These are phyloP conservation scores for Euwallacea fornicatus DNA, from an alignment of 1,140 invertebrate genomes.

Conservation along the genomic window DNA sequence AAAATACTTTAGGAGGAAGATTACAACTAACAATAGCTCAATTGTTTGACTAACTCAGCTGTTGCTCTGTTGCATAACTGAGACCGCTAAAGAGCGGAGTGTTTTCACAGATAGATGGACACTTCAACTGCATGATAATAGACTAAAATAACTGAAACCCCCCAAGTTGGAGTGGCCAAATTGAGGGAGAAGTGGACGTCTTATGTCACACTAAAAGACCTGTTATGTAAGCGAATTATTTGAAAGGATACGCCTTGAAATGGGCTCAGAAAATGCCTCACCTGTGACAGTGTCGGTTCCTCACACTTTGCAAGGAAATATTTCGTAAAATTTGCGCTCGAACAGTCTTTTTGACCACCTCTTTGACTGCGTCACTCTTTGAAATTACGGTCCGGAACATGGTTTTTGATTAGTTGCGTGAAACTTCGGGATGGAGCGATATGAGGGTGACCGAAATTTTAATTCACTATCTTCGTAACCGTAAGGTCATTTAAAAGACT, in stretches of 20 bases:
- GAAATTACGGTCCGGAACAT: slow-evolving; percentile 68
- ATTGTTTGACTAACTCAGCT: background rate
- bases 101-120: too few relatives aligned
- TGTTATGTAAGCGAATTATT: background rate
- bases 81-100: too few relatives aligned
- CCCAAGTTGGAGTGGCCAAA: background rate
- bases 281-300: slow-evolving; percentile 65
- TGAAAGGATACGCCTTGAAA: slow-evolving; percentile 6
- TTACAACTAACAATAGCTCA: background rate
- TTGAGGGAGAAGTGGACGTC: background rate
- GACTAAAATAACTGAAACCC: slow-evolving; percentile 10
- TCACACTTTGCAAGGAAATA: slow-evolving; percentile 61
- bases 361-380: slow-evolving; percentile 65
- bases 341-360: slow-evolving; percentile 60
- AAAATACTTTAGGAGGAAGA: too few relatives aligned
- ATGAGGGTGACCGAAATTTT: slow-evolving; percentile 41
- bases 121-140: background rate
- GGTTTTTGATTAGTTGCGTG: slow-evolving; percentile 17
- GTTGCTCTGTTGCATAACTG: background rate
- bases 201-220: background rate
- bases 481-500: slow-evolving; percentile 51
- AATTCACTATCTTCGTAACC: slow-evolving; percentile 40
- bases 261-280: slow-evolving; percentile 42
- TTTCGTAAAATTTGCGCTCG: slow-evolving; percentile 62
- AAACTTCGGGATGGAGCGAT: slow-evolving; percentile 20